Conservation (phyloP, 2,797 vertebrate species). For the Pantherophis alleghaniensis region DNA sequence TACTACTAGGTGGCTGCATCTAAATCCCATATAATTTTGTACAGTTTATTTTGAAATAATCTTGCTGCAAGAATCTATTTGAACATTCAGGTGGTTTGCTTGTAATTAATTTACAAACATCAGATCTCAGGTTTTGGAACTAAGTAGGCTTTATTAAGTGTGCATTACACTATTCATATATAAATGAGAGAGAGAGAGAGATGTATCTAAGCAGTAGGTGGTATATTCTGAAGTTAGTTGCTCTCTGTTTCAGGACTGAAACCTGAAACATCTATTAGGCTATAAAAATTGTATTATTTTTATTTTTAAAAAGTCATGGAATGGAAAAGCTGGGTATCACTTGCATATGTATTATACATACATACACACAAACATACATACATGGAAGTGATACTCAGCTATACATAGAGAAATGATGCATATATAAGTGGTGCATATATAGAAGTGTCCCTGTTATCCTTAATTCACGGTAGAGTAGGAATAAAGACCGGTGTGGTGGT, state of each 20-base stretch:
- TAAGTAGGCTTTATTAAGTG: slow-evolving; percentile 58
- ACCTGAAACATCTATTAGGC: slow-evolving; percentile 45
- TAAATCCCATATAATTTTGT: background rate
- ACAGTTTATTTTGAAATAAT: background rate
- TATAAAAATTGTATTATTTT: slow-evolving; percentile 34
- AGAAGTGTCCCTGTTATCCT: background rate
- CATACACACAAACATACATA: background rate
- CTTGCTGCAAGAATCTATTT: slow-evolving; percentile 54
- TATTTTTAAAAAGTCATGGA: background rate
- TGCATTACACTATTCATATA: slow-evolving; percentile 34
- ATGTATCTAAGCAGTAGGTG: slow-evolving; percentile 59
- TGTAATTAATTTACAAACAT: slow-evolving; percentile 62
- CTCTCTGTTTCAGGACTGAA: slow-evolving; percentile 44
- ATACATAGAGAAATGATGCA: background rate
- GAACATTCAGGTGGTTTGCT: slow-evolving; percentile 57
- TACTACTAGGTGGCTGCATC: background rate
- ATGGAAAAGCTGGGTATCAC: background rate
- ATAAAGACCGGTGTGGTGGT: background rate
- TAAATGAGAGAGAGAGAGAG: slow-evolving; percentile 27
- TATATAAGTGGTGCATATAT: background rate
- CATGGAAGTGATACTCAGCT: background rate
- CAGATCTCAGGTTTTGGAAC: slow-evolving; percentile 59
- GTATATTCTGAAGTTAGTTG: slow-evolving; percentile 24
- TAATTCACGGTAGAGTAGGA: background rate
- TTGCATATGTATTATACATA: background rate